Conservation (phyloP, 2,888 invertebrate species). For the Drosophila algonquin region DNA sequence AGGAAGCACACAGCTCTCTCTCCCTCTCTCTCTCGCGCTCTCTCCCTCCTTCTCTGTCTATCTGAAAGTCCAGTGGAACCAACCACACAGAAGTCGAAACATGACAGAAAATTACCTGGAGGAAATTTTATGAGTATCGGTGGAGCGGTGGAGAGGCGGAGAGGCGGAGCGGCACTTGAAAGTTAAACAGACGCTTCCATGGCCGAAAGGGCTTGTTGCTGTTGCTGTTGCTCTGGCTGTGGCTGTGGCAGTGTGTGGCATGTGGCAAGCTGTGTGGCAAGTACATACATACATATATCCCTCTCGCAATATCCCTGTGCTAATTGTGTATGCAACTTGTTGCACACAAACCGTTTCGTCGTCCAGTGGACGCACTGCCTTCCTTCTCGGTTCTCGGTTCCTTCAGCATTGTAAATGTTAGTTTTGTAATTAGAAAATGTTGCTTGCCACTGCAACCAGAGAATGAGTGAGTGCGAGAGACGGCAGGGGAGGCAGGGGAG, state of each 20-base stretch:
- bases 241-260: conserved; percentile 7
- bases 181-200: conserved; percentile 74
- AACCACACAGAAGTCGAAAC: conserved; percentile 45
- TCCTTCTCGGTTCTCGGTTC: conserved; percentile 48
- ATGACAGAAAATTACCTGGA: conserved; percentile 74
- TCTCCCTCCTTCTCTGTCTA: conserved; percentile 31
- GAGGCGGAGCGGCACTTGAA: conserved; percentile 63
- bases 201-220: conserved; percentile 51
- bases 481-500: neutral
- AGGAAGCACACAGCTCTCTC: conserved; percentile 44
- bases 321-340: conserved; percentile 80
- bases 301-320: conserved; percentile 54
- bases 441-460: conserved; percentile 57
- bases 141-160: conserved; percentile 16
- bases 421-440: conserved; percentile 79
- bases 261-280: conserved; percentile 28
- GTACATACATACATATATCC: neutral
- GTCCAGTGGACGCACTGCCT: conserved; percentile 8
- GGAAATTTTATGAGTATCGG: conserved; percentile 78
- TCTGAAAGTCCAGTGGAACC: conserved; percentile 56
- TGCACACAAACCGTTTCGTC: conserved; percentile 49
- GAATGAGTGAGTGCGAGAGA: neutral
- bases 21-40: conserved; percentile 16
- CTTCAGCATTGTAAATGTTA: conserved; percentile 77
- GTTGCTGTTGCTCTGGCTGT: conserved; percentile 8